Evolutionary conservation across 2,113 vertebrate species (phyloP).

Genomic region (Rhinogobius similis): DNA sequence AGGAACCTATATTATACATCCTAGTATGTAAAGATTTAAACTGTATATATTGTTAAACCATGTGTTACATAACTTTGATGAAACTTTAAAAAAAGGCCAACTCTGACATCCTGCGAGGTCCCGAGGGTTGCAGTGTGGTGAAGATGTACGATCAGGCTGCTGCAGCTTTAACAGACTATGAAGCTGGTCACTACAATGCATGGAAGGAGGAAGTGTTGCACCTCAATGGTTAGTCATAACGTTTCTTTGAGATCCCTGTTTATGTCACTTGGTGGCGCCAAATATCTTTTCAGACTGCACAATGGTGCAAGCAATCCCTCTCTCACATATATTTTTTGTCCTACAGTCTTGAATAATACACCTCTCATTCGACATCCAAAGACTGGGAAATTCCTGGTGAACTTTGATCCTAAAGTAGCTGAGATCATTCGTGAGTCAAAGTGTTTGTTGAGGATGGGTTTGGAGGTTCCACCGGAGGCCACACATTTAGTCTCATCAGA

Average conservation of each 20-base stretch:
- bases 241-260: neutral
- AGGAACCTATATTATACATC: slow-evolving; percentile 87
- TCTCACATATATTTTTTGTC: slow-evolving; percentile 10
- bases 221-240: slow-evolving; percentile 65
- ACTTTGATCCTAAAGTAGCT: slow-evolving; percentile 88
- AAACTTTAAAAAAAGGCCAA: slow-evolving; percentile 73
- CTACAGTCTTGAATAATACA: slow-evolving; percentile 78
- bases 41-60: neutral
- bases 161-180: slow-evolving; percentile 78
- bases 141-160: slow-evolving; percentile 81
- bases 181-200: slow-evolving; percentile 75
- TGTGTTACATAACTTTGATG: neutral
- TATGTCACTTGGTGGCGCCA: neutral
- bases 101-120: slow-evolving; percentile 77
- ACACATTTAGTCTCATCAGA: slow-evolving; percentile 79
- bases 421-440: slow-evolving; percentile 86
- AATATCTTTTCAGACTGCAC: neutral
- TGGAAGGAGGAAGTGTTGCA: slow-evolving; percentile 81
- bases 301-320: neutral
- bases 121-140: slow-evolving; percentile 80
- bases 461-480: slow-evolving; percentile 85
- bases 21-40: neutral
- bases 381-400: slow-evolving; percentile 85
- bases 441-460: slow-evolving; percentile 85
- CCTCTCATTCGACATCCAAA: slow-evolving; percentile 81